phyloP scores from a whole-genome alignment of 1,140 invertebrate genomes.

The Cryptotermes secundus region DNA sequence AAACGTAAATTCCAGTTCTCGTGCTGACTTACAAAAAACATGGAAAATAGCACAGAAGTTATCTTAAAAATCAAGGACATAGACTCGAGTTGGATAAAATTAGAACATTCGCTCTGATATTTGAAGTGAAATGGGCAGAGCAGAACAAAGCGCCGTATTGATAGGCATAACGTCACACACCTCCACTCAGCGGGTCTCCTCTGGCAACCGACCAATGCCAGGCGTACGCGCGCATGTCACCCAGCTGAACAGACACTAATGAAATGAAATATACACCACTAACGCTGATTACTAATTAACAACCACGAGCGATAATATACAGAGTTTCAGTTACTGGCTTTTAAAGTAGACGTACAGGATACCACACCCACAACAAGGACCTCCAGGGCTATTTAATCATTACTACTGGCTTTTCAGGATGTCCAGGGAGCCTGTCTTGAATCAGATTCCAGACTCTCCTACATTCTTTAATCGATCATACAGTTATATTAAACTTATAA shows the following conservation, averaged over 20 bases:
- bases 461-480: too few species aligned
- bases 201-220: neutral
- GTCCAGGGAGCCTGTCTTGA: neutral
- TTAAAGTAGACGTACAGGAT: neutral
- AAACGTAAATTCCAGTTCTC: too few species aligned
- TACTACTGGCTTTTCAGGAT: neutral
- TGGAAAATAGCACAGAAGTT: too few species aligned
- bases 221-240: neutral
- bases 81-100: too few species aligned
- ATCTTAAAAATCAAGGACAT: too few species aligned
- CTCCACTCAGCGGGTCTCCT: neutral
- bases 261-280: neutral
- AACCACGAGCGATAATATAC: neutral
- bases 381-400: neutral
- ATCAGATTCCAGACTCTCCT: too few species aligned
- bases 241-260: neutral
- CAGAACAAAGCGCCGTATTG: too few species aligned
- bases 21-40: too few species aligned
- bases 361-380: neutral
- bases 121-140: too few species aligned
- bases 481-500: too few species aligned
- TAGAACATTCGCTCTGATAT: too few species aligned
- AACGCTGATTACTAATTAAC: neutral
- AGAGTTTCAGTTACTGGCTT: neutral
- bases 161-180: neutral